phyloP scores from a whole-genome alignment of 1,140 invertebrate species.

The Lucilia cuprina region DNA sequence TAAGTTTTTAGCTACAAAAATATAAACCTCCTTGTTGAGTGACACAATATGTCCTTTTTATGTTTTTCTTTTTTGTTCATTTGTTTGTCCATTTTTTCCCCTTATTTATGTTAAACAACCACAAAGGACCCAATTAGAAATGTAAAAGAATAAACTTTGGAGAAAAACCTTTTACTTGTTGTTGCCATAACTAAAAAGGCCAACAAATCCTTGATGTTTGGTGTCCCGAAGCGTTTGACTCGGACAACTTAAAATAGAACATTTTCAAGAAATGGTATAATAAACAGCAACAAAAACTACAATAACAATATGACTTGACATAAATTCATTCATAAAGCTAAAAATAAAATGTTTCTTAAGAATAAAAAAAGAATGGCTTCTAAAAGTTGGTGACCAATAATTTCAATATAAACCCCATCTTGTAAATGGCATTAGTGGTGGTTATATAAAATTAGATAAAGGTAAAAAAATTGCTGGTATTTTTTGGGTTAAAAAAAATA shows the following conservation, averaged over 20 bases:
- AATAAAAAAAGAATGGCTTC: no score
- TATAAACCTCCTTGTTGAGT: neutral
- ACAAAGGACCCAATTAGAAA: conserved; percentile 61
- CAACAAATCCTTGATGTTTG: neutral
- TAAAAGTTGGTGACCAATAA: no score
- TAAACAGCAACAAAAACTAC: neutral
- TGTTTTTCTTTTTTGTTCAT: neutral
- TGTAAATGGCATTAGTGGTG: neutral
- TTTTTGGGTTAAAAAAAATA: neutral
- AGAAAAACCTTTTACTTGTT: neutral
- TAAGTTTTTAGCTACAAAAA: neutral
- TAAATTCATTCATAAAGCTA: neutral
- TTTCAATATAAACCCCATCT: neutral
- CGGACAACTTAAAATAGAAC: neutral
- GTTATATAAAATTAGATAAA: neutral
- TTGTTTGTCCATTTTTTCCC: neutral
- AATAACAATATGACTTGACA: conserved; percentile 28
- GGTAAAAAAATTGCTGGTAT: neutral
- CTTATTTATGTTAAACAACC: conserved; percentile 39
- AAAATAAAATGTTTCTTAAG: no score
- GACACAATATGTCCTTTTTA: neutral
- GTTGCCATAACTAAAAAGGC: neutral
- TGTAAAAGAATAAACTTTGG: conserved; percentile 39
- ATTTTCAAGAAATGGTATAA: neutral
- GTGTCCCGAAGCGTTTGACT: neutral